Evolutionary conservation across 2,113 vertebrate genomes (phyloP).

Genomic region (Riparia riparia): DNA sequence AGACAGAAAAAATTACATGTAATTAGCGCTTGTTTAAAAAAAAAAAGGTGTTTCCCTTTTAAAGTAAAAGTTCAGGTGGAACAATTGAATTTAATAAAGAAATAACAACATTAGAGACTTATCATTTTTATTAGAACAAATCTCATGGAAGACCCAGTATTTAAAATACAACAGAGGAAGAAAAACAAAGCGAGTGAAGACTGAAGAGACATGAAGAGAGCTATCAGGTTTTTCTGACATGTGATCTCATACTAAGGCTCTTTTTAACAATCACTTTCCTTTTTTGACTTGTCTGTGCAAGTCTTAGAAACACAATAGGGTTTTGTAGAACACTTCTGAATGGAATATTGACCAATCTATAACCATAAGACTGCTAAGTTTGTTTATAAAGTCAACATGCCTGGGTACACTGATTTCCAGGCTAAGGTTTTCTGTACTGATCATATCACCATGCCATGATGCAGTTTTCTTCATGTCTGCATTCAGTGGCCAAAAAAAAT

Average conservation of each 20-base stretch:
- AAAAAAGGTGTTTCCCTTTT: not conserved
- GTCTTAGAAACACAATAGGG: not conserved
- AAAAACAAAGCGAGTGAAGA: not conserved
- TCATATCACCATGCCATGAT: not conserved
- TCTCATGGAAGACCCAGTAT: not conserved
- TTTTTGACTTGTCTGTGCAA: not conserved
- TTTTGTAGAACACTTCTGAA: not conserved
- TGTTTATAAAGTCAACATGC: not conserved
- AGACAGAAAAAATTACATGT: not conserved
- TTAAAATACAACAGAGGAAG: not conserved
- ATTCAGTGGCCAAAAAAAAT: not conserved
- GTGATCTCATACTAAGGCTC: not conserved
- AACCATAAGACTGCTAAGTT: not conserved
- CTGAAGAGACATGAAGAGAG: not conserved
- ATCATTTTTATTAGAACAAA: not conserved
- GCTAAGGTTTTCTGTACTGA: not conserved
- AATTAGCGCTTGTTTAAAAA: not conserved
- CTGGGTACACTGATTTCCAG: not conserved
- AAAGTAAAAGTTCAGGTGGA: not conserved
- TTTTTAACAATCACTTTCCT: not conserved
- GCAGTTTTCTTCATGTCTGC: not conserved
- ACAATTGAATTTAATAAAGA: not conserved
- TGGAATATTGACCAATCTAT: not conserved
- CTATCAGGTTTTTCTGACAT: not conserved
- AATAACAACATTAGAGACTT: not conserved